Conservation (phyloP, 1,140 invertebrate genomes). For the Gryon sp. region DNA sequence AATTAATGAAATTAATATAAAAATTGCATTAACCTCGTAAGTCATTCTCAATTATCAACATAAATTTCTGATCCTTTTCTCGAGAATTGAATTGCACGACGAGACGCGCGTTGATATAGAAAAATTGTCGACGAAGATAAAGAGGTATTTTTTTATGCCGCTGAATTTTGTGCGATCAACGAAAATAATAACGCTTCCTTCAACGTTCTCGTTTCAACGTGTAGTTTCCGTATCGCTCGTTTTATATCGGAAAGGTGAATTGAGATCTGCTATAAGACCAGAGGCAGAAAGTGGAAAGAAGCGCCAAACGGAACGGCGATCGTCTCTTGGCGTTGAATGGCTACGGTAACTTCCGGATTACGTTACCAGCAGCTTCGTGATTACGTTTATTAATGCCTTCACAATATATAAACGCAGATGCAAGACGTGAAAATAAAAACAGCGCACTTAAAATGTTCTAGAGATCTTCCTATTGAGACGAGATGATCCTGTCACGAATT, state of each 20-base stretch:
- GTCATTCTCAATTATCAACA: too few relatives aligned
- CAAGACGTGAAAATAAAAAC: background rate
- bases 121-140: too few relatives aligned
- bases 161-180: background rate
- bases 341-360: conserved; percentile 70
- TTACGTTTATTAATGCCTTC: conserved; percentile 52
- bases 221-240: conserved; percentile 49
- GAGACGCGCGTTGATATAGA: too few relatives aligned
- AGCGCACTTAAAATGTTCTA: background rate
- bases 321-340: conserved; percentile 60
- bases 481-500: too few relatives aligned
- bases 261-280: conserved; percentile 54
- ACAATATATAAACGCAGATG: conserved; percentile 2
- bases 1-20: too few relatives aligned
- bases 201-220: conserved; percentile 31
- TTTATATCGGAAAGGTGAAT: conserved; percentile 49
- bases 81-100: too few relatives aligned
- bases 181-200: conserved; percentile 44
- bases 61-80: too few relatives aligned
- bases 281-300: conserved; percentile 73
- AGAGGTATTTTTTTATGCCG: too few relatives aligned
- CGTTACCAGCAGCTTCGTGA: conserved; percentile 53
- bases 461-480: too few relatives aligned
- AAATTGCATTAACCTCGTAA: too few relatives aligned
- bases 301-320: conserved; percentile 70